Conservation (phyloP, 1,140 invertebrate species). For the Phymastichus coffea region DNA sequence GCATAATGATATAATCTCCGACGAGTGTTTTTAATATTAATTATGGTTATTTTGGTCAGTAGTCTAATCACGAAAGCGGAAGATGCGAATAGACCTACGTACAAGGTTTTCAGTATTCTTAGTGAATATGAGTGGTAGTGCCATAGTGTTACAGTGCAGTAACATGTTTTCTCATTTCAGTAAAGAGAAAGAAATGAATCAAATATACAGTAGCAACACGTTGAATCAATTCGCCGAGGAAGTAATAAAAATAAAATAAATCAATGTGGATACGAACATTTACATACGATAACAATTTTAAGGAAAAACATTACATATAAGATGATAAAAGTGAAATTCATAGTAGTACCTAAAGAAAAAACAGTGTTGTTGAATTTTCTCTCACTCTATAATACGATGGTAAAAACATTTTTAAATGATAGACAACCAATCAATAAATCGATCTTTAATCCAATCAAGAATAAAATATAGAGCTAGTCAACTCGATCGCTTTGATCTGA, state of each 20-base stretch:
- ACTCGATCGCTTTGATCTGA: neutral
- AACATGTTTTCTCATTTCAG: neutral
- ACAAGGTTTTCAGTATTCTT: neutral
- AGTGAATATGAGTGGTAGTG: neutral
- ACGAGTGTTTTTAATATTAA: no score
- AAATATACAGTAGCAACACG: slow-evolving; percentile 11
- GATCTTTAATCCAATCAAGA: slow-evolving; percentile 18
- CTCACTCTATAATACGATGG: no score
- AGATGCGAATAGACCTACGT: neutral
- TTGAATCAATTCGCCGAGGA: neutral
- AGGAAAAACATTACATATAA: neutral
- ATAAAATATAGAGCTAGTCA: slow-evolving; percentile 14
- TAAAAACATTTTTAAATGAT: neutral
- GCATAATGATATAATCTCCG: slow-evolving; percentile 12
- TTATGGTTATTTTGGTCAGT: neutral
- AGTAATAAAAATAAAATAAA: slow-evolving; percentile 1
- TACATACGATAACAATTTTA: slow-evolving; percentile 12
- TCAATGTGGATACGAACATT: neutral
- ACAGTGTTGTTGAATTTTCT: no score
- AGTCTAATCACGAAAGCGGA: neutral
- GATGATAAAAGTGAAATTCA: neutral
- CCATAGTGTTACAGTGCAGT: neutral
- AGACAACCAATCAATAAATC: neutral
- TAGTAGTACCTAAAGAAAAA: neutral
- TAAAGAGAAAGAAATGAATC: neutral